Base-by-base conservation (phyloP, 2,888 invertebrate genomes). In the Scotopteryx bipunctaria region DNA sequence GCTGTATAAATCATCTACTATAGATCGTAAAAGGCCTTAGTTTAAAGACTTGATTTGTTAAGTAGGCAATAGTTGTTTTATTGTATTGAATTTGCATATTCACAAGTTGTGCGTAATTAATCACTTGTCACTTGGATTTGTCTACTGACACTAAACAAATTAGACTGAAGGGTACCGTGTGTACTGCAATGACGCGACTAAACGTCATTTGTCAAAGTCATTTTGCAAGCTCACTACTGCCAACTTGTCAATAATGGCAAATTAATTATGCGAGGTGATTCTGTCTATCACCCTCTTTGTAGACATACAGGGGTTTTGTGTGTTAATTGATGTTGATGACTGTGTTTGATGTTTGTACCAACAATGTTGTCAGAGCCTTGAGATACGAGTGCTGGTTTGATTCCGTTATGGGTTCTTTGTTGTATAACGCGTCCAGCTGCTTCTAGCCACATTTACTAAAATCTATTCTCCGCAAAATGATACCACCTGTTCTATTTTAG, bases 151-250 rank as follows among this genome's bases (percentile, higher is more conserved):
- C n/a, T 13, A 25, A 33, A 27, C 47, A 38, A 46, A 52, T 37
- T 41, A 33, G 44, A 53, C 43, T 29, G 44, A 47, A 40, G 47
- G 43, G 27, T n/a, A n/a, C n/a, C n/a, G n/a, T n/a, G n/a, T n/a
- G n/a, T n/a, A n/a, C n/a, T n/a, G 11, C 27, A 36, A 21, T 44
- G 35, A 38, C 29, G 33, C 17, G 17, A 16, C 33, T 29, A 19
- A 29, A 33, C 25, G 47, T 53, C 47, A 53, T 53, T 53, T 53
- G 43, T 53, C 53, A 53, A 42, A 35, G 27, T 31, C 47, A 43
- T 53, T 47, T 37, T 38, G 53, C 47, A 47, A 53, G 27, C 47
- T 53, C 53, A 48, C 53, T 53, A 38, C 23, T 32, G 17, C 25
- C 36, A 27, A 11, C 8, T 41, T 51, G 47, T 53, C 47, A 48